A percentile compares a stretch with the other conserved stretches of the same genome.
Conservation (phyloP, 2,797 vertebrate species). For the Coracias cyanogaster region DNA sequence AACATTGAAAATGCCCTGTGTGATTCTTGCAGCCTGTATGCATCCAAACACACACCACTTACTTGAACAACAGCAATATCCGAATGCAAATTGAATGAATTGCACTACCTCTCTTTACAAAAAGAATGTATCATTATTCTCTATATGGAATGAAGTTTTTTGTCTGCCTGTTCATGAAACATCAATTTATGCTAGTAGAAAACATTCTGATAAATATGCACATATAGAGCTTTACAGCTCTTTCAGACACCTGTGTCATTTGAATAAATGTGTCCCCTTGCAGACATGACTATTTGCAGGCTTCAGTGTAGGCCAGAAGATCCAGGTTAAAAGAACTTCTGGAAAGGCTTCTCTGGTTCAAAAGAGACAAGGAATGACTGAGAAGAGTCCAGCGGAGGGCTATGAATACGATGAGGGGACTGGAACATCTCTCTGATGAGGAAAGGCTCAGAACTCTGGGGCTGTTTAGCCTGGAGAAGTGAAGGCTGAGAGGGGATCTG, state of each 20-base stretch:
- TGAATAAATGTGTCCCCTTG: not conserved
- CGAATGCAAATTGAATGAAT: slow-evolving; percentile 14
- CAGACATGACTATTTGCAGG: not conserved
- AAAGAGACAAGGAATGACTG: not conserved
- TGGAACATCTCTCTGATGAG: not conserved
- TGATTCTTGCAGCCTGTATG: not conserved
- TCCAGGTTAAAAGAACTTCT: not conserved
- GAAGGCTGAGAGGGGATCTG: too few species aligned
- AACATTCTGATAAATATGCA: slow-evolving; percentile 1
- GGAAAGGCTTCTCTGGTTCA: not conserved
- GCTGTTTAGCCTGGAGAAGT: too few species aligned
- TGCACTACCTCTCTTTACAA: not conserved
- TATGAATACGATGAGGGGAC: not conserved
- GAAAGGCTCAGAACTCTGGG: not conserved
- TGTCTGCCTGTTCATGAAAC: not conserved
- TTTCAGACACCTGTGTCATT: not conserved
- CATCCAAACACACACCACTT: not conserved
- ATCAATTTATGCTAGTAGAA: not conserved
- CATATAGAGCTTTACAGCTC: not conserved
- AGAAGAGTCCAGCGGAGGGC: not conserved
- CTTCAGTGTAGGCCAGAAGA: not conserved
- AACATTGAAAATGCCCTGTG: not conserved
- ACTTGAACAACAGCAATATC: not conserved
- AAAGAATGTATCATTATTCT: not conserved
- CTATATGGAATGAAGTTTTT: not conserved